Evolutionary conservation across 1,140 invertebrate genomes (phyloP), one percentile per base, ranked within the genome.

Genomic region (Prorops nasuta): DNA sequence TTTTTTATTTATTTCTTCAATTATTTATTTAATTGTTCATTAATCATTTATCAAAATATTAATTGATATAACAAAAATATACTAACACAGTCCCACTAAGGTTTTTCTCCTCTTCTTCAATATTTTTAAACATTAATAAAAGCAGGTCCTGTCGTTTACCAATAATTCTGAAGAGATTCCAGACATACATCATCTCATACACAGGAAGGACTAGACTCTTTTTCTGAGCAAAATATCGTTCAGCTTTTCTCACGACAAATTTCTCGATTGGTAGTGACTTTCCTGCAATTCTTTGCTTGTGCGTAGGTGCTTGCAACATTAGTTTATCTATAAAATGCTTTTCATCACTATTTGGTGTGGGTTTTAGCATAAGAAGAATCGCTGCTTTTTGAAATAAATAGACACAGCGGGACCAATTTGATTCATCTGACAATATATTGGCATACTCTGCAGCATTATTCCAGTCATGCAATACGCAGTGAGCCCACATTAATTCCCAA

Each of bases 211-310:
- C 74, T 28, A 98, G 77, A 32, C 76, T 77, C 19, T 87, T 82
- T 35, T 86, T 84, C 75, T 94, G 89, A 24, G 82, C 78, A 54
- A 85, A 83, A 74, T 88, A 96, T 40, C 91, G 80, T 46, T 87
- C 83, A 15, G 90, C 83, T 66, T 94, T 94, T 65, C 86, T 89
- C 8, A 93, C 83, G 24, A 90, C 87, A 79, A 97, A 98, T 66
- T 98, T 98, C 73, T 98, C 96, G 83, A 97, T 90, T 12, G 96
- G 95, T 54, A 98, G 76, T 6, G 94, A 97, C 79, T 98, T 97
- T 0, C 96, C 96, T 22, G 94, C 94, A 46, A 98, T 94, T 46
- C 90, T 81, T 68, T 96, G 90, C 64, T 93, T 94, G 69, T 86
- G 86, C 36, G 79, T 79, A 6, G 93, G 91, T 15, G 90, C 87